Evolutionary conservation across 2,888 invertebrate species (phyloP).

Genomic region (Willowsia nigromaculata): DNA sequence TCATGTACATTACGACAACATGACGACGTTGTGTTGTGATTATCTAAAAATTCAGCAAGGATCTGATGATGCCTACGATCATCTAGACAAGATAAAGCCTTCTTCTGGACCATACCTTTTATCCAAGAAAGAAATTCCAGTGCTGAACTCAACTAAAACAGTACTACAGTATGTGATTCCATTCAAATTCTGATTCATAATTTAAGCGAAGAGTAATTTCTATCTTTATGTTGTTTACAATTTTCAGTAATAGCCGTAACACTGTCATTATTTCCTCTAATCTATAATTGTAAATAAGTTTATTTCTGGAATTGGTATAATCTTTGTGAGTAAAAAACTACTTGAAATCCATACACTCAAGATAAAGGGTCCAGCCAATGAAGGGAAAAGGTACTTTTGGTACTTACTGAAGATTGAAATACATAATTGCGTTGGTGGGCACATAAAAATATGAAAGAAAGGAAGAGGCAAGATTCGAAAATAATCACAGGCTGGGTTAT

Average conservation of each 20-base stretch:
- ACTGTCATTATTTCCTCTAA: slow-evolving; percentile 60
- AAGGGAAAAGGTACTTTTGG: slow-evolving; percentile 40
- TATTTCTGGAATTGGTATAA: slow-evolving; percentile 44
- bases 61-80: not conserved
- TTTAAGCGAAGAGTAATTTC: slow-evolving; percentile 4
- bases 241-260: slow-evolving; percentile 49
- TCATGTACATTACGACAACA: slow-evolving; percentile 11
- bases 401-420: slow-evolving; percentile 41
- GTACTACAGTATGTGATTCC: not conserved
- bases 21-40: slow-evolving; percentile 32
- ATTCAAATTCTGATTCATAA: slow-evolving; percentile 55
- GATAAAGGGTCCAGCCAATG: not conserved
- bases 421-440: slow-evolving; percentile 52
- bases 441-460: not conserved
- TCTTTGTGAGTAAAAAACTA: not conserved
- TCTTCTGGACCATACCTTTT: not conserved
- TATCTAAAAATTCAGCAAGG: not conserved
- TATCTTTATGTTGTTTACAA: slow-evolving; percentile 45
- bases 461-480: not conserved
- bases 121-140: not conserved
- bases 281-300: slow-evolving; percentile 26
- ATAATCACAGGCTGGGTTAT: not conserved
- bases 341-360: not conserved
- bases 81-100: not conserved
- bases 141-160: not conserved